These are phyloP conservation scores for Lophius piscatorius DNA, from an alignment of 2,113 vertebrate genomes.

Conservation along the genomic window DNA sequence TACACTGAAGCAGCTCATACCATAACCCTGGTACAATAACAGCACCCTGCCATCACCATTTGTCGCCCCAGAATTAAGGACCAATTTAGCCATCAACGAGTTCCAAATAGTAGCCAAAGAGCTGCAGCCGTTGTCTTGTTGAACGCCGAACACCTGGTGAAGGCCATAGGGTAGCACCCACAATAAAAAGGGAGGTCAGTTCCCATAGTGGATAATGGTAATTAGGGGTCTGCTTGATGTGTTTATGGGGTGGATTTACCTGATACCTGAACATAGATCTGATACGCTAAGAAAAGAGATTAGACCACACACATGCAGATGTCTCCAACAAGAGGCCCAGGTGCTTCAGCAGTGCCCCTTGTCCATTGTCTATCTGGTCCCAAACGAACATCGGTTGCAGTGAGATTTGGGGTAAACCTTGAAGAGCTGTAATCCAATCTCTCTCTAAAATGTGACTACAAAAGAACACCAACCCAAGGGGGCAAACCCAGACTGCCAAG, in stretches of 20 bases:
- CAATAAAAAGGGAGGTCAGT: conserved; percentile 62
- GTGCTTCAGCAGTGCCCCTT: conserved; percentile 56
- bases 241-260: conserved; percentile 54
- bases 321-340: conserved; percentile 32
- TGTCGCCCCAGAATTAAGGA: conserved; percentile 61
- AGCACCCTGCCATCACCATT: conserved; percentile 65
- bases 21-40: conserved; percentile 52
- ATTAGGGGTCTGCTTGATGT: conserved; percentile 34
- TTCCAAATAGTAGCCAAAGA: conserved; percentile 48
- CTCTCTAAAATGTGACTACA: conserved; percentile 63
- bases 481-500: conserved; percentile 60
- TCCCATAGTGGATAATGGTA: conserved; percentile 63
- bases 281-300: conserved; percentile 53
- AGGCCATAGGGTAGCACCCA: conserved; percentile 47
- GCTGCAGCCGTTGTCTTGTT: conserved; percentile 38
- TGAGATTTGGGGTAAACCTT: conserved; percentile 46
- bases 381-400: conserved; percentile 32
- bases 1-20: conserved; percentile 42
- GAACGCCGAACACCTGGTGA: conserved; percentile 66
- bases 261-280: conserved; percentile 68
- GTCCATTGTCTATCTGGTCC: conserved; percentile 48
- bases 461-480: conserved; percentile 54
- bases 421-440: conserved; percentile 72
- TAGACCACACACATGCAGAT: conserved; percentile 72
- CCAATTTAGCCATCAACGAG: conserved; percentile 81